These are phyloP conservation scores for Electrophaes corylata DNA, from an alignment of 2,888 invertebrate species.

Conservation along the genomic window DNA sequence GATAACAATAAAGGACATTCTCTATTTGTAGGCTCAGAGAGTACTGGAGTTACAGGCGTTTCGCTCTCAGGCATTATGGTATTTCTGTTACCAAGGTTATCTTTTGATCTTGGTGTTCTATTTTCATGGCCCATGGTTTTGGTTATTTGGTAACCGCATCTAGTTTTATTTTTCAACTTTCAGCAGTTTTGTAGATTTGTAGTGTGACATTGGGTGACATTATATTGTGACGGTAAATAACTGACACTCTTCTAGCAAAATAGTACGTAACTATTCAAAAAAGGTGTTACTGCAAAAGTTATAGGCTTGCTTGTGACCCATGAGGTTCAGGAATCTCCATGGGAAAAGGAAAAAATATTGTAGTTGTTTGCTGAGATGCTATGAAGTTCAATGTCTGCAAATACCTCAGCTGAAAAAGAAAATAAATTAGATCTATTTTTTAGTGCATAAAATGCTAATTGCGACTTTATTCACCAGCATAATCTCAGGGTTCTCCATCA, in stretches of 20 bases:
- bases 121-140: slow-evolving; percentile 5
- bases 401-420: slow-evolving; percentile 60
- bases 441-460: background rate
- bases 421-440: background rate
- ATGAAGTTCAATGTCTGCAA: slow-evolving; percentile 61
- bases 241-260: slow-evolving; percentile 1
- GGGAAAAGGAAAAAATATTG: slow-evolving; percentile 64
- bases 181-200: background rate
- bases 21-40: background rate
- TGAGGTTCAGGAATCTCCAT: slow-evolving; percentile 48
- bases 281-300: background rate
- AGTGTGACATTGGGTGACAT: background rate
- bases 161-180: background rate
- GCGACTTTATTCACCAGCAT: slow-evolving; percentile 61
- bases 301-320: slow-evolving; percentile 13
- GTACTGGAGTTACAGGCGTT: background rate
- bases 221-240: no score
- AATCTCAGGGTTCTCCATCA: slow-evolving; percentile 57
- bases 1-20: background rate
- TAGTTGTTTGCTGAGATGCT: slow-evolving; percentile 51
- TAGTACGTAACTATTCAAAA: background rate
- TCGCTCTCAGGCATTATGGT: slow-evolving; percentile 1
- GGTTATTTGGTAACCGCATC: slow-evolving; percentile 6
- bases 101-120: background rate
- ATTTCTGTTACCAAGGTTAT: slow-evolving; percentile 1